These are phyloP conservation scores for Rhinogobius similis DNA, from an alignment of 2,113 vertebrate species.

Conservation along the genomic window DNA sequence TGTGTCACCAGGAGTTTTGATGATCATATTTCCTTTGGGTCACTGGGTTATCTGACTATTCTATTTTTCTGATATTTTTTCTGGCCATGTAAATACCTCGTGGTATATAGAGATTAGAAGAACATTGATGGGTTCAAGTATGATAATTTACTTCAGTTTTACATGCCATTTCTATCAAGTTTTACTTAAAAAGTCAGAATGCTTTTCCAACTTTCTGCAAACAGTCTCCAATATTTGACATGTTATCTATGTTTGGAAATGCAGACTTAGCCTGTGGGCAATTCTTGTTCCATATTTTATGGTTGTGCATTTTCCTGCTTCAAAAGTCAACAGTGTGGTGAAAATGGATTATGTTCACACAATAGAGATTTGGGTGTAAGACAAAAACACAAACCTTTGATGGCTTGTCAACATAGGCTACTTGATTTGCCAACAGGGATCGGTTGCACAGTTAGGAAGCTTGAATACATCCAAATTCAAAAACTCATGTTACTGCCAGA, in stretches of 20 bases:
- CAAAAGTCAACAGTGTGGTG: constrained; percentile 21
- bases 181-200: neutral
- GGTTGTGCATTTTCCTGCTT: constrained; percentile 16
- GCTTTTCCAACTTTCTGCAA: neutral
- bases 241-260: constrained; percentile 14
- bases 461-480: constrained; percentile 9
- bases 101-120: neutral
- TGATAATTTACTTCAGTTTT: neutral
- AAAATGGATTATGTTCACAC: constrained; percentile 38
- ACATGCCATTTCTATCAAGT: neutral
- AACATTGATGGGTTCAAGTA: neutral
- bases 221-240: constrained; percentile 4
- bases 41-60: too few species aligned
- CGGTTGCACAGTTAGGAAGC: constrained; percentile 15
- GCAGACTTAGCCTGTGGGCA: constrained; percentile 20
- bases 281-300: constrained; percentile 25
- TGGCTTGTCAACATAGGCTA: constrained; percentile 44
- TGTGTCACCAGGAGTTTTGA: too few species aligned
- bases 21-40: too few species aligned
- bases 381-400: constrained; percentile 45
- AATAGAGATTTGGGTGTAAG: constrained; percentile 22
- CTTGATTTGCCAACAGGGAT: constrained; percentile 34
- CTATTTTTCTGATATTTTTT: too few species aligned
- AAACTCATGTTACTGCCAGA: constrained; percentile 7
- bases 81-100: too few species aligned